A percentile compares a stretch with the other conserved stretches of the same genome.
phyloP scores from a whole-genome alignment of 2,888 invertebrate species.

The Linyphia triangularis region DNA sequence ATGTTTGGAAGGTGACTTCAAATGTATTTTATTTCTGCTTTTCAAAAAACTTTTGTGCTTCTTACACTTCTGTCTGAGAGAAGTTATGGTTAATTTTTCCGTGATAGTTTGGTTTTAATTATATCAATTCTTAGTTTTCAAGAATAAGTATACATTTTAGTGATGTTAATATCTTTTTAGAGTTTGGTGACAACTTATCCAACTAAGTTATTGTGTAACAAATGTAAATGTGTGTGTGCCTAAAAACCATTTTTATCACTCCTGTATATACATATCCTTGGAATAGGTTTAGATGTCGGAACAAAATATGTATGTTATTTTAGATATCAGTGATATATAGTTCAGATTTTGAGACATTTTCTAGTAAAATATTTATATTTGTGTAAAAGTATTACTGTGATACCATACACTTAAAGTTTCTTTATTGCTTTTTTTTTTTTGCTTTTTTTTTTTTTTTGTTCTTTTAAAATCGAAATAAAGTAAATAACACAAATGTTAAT shows the following conservation, averaged over 20 bases:
- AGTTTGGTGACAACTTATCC: not conserved
- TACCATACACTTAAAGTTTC: not conserved
- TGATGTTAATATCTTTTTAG: not conserved
- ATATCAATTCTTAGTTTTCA: not conserved
- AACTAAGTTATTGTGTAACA: not conserved
- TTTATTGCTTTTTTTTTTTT: no score
- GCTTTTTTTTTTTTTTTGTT: no score
- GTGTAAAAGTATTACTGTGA: constrained; percentile 33
- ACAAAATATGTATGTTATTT: constrained; percentile 20
- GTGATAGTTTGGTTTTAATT: not conserved
- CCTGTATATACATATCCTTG: constrained; percentile 10
- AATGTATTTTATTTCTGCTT: not conserved
- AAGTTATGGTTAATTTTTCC: not conserved
- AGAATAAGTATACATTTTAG: not conserved
- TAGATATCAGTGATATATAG: constrained; percentile 34
- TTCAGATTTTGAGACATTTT: constrained; percentile 37
- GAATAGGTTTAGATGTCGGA: not conserved
- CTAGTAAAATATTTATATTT: constrained; percentile 36
- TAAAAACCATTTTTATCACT: not conserved
- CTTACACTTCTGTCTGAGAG: not conserved
- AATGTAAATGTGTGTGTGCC: not conserved
- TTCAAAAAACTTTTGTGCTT: not conserved
- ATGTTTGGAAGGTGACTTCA: not conserved
- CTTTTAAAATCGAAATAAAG: no score
- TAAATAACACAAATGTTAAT: no score